Evolutionary conservation across 2,797 vertebrate species (phyloP).

Genomic region (Peromyscus nudipes): DNA sequence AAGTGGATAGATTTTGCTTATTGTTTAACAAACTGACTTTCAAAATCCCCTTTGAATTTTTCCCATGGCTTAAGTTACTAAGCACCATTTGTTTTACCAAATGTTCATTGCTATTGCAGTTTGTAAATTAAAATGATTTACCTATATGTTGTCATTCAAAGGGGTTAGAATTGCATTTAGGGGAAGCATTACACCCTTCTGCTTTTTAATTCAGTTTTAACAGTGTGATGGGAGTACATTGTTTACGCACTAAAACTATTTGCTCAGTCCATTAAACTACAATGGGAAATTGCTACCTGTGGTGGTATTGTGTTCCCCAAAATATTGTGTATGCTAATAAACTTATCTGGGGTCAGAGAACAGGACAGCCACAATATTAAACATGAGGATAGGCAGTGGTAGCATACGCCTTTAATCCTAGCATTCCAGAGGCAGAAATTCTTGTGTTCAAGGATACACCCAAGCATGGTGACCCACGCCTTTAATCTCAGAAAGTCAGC

Average conservation of each 20-base stretch:
- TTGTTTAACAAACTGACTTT: constrained; percentile 5
- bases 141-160: not conserved
- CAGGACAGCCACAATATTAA: no score
- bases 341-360: no score
- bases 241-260: constrained; percentile 55
- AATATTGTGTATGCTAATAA: no score
- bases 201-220: constrained; percentile 71
- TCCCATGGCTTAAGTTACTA: constrained; percentile 39
- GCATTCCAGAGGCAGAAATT: no score
- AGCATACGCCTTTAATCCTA: no score
- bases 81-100: constrained; percentile 56
- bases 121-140: constrained; percentile 66
- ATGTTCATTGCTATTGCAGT: constrained; percentile 28
- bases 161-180: constrained; percentile 22
- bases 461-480: no score
- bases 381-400: no score
- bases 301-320: no score
- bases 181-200: constrained; percentile 1
- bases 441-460: no score
- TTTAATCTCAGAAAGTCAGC: no score
- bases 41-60: constrained; percentile 22
- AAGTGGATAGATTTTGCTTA: constrained; percentile 56
- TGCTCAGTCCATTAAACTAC: constrained; percentile 40
- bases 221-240: constrained; percentile 17
- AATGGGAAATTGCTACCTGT: constrained; percentile 67